Conservation (phyloP, 2,888 invertebrate genomes). For the Stenchaetothrips biformis region DNA sequence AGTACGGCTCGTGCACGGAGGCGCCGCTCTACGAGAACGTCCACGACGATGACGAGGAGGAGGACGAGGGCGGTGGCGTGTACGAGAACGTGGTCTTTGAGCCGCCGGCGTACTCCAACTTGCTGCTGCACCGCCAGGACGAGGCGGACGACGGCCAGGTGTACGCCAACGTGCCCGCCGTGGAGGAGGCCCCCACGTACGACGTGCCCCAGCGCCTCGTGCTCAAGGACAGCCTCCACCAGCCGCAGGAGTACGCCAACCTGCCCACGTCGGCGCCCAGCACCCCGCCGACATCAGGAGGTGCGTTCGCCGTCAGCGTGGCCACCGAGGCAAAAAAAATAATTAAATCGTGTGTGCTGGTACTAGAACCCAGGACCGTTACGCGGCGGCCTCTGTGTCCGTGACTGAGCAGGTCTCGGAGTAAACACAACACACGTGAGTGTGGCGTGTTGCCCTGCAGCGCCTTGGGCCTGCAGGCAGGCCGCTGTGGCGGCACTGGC, state of each 20-base stretch:
- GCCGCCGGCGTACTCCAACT: slow-evolving; percentile 10
- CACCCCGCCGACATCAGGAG: neutral
- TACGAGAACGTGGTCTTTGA: slow-evolving; percentile 16
- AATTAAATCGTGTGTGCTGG: too few relatives aligned
- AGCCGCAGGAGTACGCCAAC: slow-evolving; percentile 19
- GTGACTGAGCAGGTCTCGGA: too few relatives aligned
- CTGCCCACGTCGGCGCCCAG: neutral
- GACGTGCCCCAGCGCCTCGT: neutral
- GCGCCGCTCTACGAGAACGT: slow-evolving; percentile 20
- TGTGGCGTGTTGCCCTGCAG: too few relatives aligned
- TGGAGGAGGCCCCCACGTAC: slow-evolving; percentile 1
- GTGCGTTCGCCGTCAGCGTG: neutral
- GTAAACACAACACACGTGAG: too few relatives aligned
- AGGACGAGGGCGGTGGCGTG: neutral
- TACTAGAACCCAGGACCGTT: too few relatives aligned
- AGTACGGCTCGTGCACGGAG: slow-evolving; percentile 17
- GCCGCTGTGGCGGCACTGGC: too few relatives aligned
- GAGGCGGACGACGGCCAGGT: neutral
- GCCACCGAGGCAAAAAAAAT: too few relatives aligned
- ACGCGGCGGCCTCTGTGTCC: too few relatives aligned
- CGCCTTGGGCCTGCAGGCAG: too few relatives aligned
- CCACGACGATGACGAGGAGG: neutral
- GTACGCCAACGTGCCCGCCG: neutral
- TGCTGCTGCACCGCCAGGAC: neutral
- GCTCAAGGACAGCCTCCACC: neutral